These are phyloP conservation scores for Macrophya annulata DNA, from an alignment of 2,888 invertebrate genomes.

Conservation along the genomic window DNA sequence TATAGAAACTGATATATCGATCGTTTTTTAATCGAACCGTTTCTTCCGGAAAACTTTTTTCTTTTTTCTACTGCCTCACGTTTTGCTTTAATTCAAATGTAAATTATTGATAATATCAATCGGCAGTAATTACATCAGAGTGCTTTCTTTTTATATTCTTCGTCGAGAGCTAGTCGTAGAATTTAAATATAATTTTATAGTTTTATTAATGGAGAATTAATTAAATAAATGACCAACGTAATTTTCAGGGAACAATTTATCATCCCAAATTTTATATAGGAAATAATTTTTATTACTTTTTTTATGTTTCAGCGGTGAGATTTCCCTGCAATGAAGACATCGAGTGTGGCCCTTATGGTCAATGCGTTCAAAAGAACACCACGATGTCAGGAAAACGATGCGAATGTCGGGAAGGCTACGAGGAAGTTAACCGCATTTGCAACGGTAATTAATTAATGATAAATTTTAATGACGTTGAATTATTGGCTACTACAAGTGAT, in stretches of 20 bases:
- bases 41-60: not conserved
- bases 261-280: not conserved
- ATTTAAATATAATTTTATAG: too few relatives aligned
- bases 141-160: not conserved
- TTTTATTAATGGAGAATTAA: not conserved
- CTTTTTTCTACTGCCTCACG: not conserved
- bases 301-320: constrained; percentile 80
- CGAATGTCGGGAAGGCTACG: constrained; percentile 81
- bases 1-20: not conserved
- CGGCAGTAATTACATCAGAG: not conserved
- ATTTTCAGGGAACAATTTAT: not conserved
- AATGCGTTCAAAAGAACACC: constrained; percentile 79
- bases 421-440: constrained; percentile 83
- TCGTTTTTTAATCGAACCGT: not conserved
- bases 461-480: not conserved
- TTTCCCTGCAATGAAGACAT: constrained; percentile 83
- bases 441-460: constrained; percentile 79
- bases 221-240: not conserved
- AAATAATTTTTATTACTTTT: constrained; percentile 14
- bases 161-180: not conserved
- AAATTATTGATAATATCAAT: not conserved
- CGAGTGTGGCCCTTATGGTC: constrained; percentile 85
- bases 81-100: not conserved
- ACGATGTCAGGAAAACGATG: constrained; percentile 72
- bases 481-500: constrained; percentile 40